phyloP scores from a whole-genome alignment of 2,113 vertebrate species.

The Geococcyx californianus region DNA sequence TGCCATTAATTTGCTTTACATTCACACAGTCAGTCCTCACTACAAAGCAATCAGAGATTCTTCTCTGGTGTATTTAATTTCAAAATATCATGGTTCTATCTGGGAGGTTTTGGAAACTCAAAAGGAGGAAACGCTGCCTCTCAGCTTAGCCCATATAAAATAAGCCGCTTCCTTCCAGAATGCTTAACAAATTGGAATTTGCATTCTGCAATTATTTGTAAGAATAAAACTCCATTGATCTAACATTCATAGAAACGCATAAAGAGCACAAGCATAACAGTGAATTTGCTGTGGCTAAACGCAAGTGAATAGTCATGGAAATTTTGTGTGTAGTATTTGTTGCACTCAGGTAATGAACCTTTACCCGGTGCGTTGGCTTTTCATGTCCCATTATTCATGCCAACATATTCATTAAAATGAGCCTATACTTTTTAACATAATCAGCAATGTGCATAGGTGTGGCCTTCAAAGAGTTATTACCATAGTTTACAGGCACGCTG shows the following conservation, averaged over 20 bases:
- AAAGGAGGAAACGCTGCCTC: not conserved
- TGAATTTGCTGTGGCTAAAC: conserved; percentile 10
- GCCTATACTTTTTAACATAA: conserved; percentile 19
- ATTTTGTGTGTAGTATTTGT: conserved; percentile 37
- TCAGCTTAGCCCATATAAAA: not conserved
- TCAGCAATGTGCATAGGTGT: conserved; percentile 15
- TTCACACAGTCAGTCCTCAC: not conserved
- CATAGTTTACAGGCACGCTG: conserved; percentile 14
- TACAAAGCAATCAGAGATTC: not conserved
- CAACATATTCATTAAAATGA: conserved; percentile 34
- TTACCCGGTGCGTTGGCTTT: conserved; percentile 35
- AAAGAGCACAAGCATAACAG: not conserved
- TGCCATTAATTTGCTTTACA: conserved; percentile 11
- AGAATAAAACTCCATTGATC: conserved; percentile 28
- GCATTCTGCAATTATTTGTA: conserved; percentile 19
- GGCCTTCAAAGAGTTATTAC: conserved; percentile 36
- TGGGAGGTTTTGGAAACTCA: not conserved
- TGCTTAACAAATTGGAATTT: not conserved
- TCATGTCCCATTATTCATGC: conserved; percentile 48
- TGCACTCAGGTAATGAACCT: conserved; percentile 48
- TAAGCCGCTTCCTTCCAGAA: not conserved
- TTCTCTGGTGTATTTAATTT: not conserved
- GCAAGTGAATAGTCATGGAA: not conserved
- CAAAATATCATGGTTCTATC: not conserved
- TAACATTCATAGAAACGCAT: not conserved